phyloP scores from a whole-genome alignment of 2,113 vertebrate genomes.

The Microtus ochrogaster region DNA sequence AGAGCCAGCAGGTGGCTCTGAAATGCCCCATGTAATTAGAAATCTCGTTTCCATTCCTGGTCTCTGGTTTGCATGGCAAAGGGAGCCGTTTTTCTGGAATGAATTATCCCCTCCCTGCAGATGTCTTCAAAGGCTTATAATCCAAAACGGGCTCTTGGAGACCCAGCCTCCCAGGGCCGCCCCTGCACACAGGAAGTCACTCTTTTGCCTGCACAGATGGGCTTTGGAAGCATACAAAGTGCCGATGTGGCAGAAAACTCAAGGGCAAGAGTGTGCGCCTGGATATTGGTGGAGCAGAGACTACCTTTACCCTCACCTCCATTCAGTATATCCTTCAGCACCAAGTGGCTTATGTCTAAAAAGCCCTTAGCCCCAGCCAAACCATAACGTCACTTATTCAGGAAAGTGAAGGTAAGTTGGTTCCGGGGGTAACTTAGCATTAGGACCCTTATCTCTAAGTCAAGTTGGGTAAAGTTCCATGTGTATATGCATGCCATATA shows the following conservation, averaged over 20 bases:
- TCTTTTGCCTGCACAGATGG: conserved; percentile 77
- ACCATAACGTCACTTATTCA: not conserved
- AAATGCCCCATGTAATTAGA: conserved; percentile 79
- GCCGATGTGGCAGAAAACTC: conserved; percentile 75
- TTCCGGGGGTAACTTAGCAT: not conserved
- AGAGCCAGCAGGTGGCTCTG: conserved; percentile 79
- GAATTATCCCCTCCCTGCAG: conserved; percentile 81
- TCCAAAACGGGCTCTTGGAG: conserved; percentile 74
- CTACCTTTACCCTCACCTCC: not conserved
- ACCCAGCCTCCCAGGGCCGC: conserved; percentile 71
- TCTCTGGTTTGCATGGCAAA: conserved; percentile 82
- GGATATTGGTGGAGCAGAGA: not conserved
- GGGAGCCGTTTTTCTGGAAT: conserved; percentile 77
- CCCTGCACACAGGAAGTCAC: conserved; percentile 78
- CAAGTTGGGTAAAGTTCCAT: not conserved
- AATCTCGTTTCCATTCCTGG: conserved; percentile 82
- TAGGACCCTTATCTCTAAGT: not conserved
- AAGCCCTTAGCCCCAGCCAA: not conserved
- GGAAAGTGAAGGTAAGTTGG: not conserved
- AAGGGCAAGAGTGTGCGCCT: conserved; percentile 20
- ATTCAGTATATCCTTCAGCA: not conserved
- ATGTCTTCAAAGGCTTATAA: conserved; percentile 83
- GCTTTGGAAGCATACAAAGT: conserved; percentile 69
- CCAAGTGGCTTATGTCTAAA: fast-evolving
- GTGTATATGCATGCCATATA: not conserved